These are phyloP conservation scores for Larimichthys polyactis DNA, from an alignment of 2,113 vertebrate species.

Conservation along the genomic window DNA sequence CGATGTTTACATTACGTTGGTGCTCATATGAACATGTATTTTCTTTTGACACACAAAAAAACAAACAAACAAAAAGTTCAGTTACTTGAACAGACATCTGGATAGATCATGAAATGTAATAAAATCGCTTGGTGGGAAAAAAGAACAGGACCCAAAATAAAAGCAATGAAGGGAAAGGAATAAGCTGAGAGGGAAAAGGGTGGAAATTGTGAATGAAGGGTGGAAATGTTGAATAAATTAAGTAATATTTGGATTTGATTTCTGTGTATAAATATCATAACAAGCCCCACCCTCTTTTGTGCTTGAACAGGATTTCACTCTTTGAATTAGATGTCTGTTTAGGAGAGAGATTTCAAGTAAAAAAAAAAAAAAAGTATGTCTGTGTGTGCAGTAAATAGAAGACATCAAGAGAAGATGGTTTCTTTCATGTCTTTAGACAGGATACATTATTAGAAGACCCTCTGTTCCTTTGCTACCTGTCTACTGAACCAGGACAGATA, in stretches of 20 bases:
- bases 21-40: not conserved
- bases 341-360: conserved; percentile 4
- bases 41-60: not conserved
- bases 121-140: conserved; percentile 23
- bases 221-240: conserved; percentile 24
- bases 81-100: conserved; percentile 36
- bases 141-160: conserved; percentile 1
- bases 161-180: not conserved
- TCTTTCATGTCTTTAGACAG: conserved; percentile 60
- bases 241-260: conserved; percentile 11
- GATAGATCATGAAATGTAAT: conserved; percentile 1
- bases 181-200: not conserved
- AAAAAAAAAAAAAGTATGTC: not conserved
- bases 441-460: conserved; percentile 51
- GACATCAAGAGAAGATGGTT: conserved; percentile 29
- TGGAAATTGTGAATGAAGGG: not conserved
- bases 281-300: not conserved
- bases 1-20: not conserved
- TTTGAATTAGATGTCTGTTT: not conserved
- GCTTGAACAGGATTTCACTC: not conserved
- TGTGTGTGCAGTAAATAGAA: conserved; percentile 27
- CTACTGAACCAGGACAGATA: conserved; percentile 63
- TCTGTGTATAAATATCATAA: not conserved
- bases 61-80: not conserved
- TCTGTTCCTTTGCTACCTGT: conserved; percentile 56